Conservation (phyloP, 1,140 invertebrate genomes). For the Aphelinus atriplicis region DNA sequence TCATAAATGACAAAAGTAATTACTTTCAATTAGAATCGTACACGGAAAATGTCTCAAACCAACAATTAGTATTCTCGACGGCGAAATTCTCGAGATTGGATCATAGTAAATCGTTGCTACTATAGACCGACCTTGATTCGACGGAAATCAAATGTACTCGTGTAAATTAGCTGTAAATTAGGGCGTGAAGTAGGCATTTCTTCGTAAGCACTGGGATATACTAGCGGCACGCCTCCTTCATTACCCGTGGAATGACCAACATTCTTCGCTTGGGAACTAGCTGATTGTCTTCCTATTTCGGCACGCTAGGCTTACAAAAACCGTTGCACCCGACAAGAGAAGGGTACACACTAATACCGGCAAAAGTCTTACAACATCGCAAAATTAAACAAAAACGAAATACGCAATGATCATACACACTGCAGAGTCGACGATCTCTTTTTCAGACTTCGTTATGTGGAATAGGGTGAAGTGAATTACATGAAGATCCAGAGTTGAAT, state of each 20-base stretch:
- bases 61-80: too few relatives aligned
- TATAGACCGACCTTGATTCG: too few relatives aligned
- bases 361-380: slow-evolving; percentile 17
- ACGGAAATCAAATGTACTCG: too few relatives aligned
- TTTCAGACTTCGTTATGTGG: too few relatives aligned
- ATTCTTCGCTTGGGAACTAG: slow-evolving; percentile 48
- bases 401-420: background rate
- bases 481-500: too few relatives aligned
- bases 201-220: slow-evolving; percentile 14
- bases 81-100: too few relatives aligned
- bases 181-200: slow-evolving; percentile 5
- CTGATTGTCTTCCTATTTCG: slow-evolving; percentile 45
- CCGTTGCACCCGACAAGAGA: slow-evolving; percentile 29
- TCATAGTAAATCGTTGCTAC: too few relatives aligned
- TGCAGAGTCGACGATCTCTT: too few relatives aligned
- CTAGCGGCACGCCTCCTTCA: slow-evolving; percentile 42
- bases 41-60: too few relatives aligned
- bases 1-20: too few relatives aligned
- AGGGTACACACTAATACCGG: slow-evolving; percentile 12
- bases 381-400: slow-evolving; percentile 28
- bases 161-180: slow-evolving; percentile 3
- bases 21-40: too few relatives aligned
- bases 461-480: too few relatives aligned
- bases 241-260: slow-evolving; percentile 46
- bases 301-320: slow-evolving; percentile 42